These are phyloP conservation scores for Polypedilum pembai DNA, from an alignment of 1,140 invertebrate genomes.

Conservation along the genomic window DNA sequence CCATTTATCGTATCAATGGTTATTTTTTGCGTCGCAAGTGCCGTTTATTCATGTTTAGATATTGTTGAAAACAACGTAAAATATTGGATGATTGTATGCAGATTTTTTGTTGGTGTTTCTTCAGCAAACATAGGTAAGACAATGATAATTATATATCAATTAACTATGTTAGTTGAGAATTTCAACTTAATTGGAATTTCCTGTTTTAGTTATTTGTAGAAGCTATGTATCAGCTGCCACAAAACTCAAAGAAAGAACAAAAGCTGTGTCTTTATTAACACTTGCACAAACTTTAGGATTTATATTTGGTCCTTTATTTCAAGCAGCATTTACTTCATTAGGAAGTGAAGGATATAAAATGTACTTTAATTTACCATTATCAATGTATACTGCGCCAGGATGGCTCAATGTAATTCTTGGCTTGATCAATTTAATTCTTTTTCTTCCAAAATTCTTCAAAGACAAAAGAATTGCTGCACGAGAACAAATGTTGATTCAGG, in stretches of 20 bases:
- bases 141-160: not conserved
- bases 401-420: slow-evolving; percentile 76
- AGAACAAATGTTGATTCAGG: slow-evolving; percentile 61
- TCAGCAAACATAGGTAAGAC: slow-evolving; percentile 52
- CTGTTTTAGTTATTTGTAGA: slow-evolving; percentile 68
- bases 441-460: slow-evolving; percentile 62
- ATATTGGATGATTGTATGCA: slow-evolving; percentile 64
- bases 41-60: slow-evolving; percentile 69
- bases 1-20: slow-evolving; percentile 64
- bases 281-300: slow-evolving; percentile 83
- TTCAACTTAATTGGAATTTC: not conserved
- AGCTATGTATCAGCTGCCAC: slow-evolving; percentile 83
- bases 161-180: not conserved
- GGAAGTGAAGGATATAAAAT: slow-evolving; percentile 54
- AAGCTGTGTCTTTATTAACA: slow-evolving; percentile 75
- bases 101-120: slow-evolving; percentile 77
- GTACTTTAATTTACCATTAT: slow-evolving; percentile 50
- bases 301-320: slow-evolving; percentile 73
- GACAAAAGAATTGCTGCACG: slow-evolving; percentile 62
- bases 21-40: slow-evolving; percentile 68
- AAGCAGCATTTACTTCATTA: slow-evolving; percentile 66
- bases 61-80: slow-evolving; percentile 51
- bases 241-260: slow-evolving; percentile 66
- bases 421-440: slow-evolving; percentile 64
- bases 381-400: slow-evolving; percentile 84